phyloP scores from a whole-genome alignment of 2,113 vertebrate genomes.

The Semnornis frantzii region DNA sequence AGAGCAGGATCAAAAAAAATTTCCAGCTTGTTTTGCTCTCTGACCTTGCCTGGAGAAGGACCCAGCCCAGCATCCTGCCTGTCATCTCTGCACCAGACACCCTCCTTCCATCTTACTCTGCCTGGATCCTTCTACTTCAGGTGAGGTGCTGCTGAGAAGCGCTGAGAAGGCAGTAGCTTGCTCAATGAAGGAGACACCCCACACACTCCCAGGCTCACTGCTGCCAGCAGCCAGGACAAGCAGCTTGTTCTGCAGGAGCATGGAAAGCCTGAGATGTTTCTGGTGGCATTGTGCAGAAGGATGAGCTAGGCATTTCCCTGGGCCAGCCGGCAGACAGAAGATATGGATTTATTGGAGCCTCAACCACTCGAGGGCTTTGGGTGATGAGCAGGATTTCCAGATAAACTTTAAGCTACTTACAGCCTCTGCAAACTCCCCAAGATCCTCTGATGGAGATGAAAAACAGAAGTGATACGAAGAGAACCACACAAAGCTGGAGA shows the following conservation, averaged over 20 bases:
- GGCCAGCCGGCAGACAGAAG: not conserved
- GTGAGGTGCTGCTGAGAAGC: not conserved
- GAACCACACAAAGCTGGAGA: not conserved
- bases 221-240: not conserved
- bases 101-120: not conserved
- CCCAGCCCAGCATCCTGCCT: not conserved
- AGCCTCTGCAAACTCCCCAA: slow-evolving; percentile 18
- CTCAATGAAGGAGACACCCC: not conserved
- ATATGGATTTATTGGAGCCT: slow-evolving; percentile 23
- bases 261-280: not conserved
- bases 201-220: not conserved
- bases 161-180: not conserved
- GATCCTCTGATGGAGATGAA: slow-evolving; percentile 47
- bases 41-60: not conserved
- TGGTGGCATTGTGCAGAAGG: not conserved
- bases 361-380: slow-evolving; percentile 30
- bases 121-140: not conserved
- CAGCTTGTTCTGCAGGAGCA: not conserved
- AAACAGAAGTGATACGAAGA: not conserved
- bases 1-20: rapidly evolving
- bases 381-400: slow-evolving; percentile 44
- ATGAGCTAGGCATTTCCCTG: not conserved
- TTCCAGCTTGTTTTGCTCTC: not conserved
- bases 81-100: not conserved
- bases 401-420: slow-evolving; percentile 66